phyloP scores from a whole-genome alignment of 2,113 vertebrate genomes.

The Triplophysa siluroides region DNA sequence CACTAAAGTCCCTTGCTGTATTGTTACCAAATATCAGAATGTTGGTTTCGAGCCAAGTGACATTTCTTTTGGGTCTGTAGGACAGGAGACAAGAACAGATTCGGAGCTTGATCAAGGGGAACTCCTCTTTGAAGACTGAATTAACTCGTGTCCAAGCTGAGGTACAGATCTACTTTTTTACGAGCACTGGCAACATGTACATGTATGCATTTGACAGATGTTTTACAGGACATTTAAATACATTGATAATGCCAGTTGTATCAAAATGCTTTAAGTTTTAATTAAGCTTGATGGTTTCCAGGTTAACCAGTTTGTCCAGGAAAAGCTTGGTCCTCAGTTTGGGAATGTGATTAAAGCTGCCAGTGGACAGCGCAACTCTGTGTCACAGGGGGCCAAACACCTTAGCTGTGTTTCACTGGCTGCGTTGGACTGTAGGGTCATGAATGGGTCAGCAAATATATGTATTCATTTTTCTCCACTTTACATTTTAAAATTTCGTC shows the following conservation, averaged over 20 bases:
- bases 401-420: conserved; percentile 67
- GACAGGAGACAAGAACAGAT: conserved; percentile 75
- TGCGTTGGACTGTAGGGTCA: conserved; percentile 67
- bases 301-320: conserved; percentile 66
- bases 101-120: conserved; percentile 75
- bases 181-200: too few relatives aligned
- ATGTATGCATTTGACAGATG: too few relatives aligned
- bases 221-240: too few relatives aligned
- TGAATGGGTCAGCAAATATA: conserved; percentile 62
- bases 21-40: not conserved
- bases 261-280: not conserved
- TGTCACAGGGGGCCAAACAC: conserved; percentile 71
- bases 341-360: conserved; percentile 56
- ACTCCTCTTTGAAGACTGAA: conserved; percentile 70
- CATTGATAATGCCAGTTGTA: not conserved
- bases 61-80: conserved; percentile 58
- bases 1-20: not conserved
- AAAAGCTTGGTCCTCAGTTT: conserved; percentile 64
- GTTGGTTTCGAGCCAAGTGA: not conserved
- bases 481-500: not conserved
- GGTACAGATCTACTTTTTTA: conserved; percentile 56
- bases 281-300: conserved; percentile 41
- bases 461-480: not conserved
- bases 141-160: conserved; percentile 67
- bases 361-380: conserved; percentile 61